Conservation (phyloP, 2,888 invertebrate genomes). For the Andrena haemorrhoa region DNA sequence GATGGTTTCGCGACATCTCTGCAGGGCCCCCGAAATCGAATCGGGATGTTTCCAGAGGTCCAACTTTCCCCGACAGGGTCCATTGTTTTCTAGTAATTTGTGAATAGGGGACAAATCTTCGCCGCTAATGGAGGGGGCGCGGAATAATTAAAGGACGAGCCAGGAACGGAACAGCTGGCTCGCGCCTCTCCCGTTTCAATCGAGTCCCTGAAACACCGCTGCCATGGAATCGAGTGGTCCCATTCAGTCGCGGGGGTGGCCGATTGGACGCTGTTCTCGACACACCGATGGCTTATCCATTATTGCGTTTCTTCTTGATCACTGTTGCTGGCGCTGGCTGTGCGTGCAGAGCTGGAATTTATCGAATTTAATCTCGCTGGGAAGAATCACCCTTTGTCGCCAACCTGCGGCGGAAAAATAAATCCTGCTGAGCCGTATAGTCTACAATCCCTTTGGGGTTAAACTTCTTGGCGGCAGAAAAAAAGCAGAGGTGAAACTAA, state of each 20-base stretch:
- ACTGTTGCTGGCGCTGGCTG: not conserved
- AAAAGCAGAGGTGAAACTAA: no score
- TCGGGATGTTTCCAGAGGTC: not conserved
- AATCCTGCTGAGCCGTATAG: no score
- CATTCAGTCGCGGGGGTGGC: not conserved
- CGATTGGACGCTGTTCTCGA: slow-evolving; percentile 9
- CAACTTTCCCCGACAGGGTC: not conserved
- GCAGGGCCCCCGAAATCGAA: not conserved
- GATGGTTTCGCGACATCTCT: not conserved
- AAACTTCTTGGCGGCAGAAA: no score
- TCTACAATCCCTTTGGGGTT: no score
- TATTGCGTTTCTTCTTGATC: slow-evolving; percentile 17
- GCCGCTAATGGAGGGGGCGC: not conserved
- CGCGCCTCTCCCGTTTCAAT: slow-evolving; percentile 1
- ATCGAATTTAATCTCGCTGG: not conserved
- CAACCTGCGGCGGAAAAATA: not conserved
- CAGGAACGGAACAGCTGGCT: not conserved
- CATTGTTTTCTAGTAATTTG: not conserved
- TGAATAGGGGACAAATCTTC: not conserved
- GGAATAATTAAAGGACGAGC: slow-evolving; percentile 16
- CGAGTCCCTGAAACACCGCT: not conserved
- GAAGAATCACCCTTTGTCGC: not conserved
- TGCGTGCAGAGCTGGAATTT: not conserved
- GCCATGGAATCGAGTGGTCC: slow-evolving; percentile 10
- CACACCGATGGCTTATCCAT: slow-evolving; percentile 13